phyloP scores from a whole-genome alignment of 2,113 vertebrate genomes.

The Cichladusa arquata region DNA sequence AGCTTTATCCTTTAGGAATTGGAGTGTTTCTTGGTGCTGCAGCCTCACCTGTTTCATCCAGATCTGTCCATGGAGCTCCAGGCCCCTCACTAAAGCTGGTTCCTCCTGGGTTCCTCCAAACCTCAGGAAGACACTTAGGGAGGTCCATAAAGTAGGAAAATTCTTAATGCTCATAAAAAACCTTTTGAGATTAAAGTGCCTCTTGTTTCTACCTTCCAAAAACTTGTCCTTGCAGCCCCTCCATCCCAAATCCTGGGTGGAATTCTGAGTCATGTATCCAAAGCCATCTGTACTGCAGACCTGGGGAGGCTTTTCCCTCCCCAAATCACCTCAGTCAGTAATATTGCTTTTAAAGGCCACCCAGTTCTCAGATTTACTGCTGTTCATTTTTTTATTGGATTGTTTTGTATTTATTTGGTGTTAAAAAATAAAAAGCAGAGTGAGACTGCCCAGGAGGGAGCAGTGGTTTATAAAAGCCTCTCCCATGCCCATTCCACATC shows the following conservation, averaged over 20 bases:
- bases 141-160: not conserved
- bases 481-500: not conserved
- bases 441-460: not conserved
- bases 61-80: not conserved
- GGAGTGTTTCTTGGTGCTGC: not conserved
- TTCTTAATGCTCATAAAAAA: not conserved
- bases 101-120: not conserved
- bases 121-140: not conserved
- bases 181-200: not conserved
- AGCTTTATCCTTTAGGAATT: not conserved
- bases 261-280: not conserved
- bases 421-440: slow-evolving; percentile 7
- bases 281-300: not conserved
- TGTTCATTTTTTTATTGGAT: not conserved
- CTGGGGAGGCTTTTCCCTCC: not conserved
- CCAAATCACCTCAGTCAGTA: not conserved
- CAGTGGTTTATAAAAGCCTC: not conserved
- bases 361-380: not conserved
- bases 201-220: not conserved
- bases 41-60: not conserved
- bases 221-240: not conserved
- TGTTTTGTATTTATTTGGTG: slow-evolving; percentile 48
- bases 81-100: not conserved
- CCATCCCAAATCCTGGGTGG: not conserved
- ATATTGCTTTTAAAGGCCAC: not conserved